Evolutionary conservation across 2,113 vertebrate species (phyloP), one percentile per base, ranked within the genome.

Genomic region (Clinocottus analis): DNA sequence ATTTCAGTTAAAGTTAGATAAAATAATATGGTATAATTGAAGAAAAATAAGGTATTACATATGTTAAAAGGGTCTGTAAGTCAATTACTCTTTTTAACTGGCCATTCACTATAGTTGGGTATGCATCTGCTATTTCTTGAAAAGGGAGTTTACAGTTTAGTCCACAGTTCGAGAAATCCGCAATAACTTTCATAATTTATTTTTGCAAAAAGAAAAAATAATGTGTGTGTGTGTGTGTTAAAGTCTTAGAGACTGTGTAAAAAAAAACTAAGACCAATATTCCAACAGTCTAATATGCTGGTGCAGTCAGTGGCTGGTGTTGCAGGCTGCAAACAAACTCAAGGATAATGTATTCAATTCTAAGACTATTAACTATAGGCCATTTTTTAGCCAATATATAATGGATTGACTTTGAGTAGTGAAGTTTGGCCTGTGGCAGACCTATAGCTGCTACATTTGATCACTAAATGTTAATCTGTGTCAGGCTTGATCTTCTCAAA

Each of bases 291-390:
- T 45, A 72, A 73, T 71, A 69, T 81, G 77, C 61, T 62, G 61
- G 75, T 27, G 53, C 25, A 58, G 65, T 86, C 41, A 41, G 47
- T 65, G 43, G 63, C 76, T 69, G 19, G 60, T 66, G 49, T 82
- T 86, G 70, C 64, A 59, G 56, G 75, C 77, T 81, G 37, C 67
- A 82, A 73, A 83, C 68, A 76, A 78, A 80, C 62, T 49, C 87
- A 89, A 89, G 87, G 91, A 91, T 88, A 91, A 91, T 87, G 74
- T 77, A 88, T 90, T 91, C 85, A 85, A 72, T 79, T 89, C 77
- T 51, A 75, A 83, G 37, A 85, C 72, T 84, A 85, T 89, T 83
- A 82, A 89, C 83, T 84, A 77, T 75, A 81, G 53, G 53, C 53
- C 23, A 27, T 56, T 88, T 89, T 80, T 85, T 89, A 64, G 75